Evolutionary conservation across 2,797 vertebrate species (phyloP), one percentile per base, ranked within the genome.

Genomic region (Rhinophrynus dorsalis): DNA sequence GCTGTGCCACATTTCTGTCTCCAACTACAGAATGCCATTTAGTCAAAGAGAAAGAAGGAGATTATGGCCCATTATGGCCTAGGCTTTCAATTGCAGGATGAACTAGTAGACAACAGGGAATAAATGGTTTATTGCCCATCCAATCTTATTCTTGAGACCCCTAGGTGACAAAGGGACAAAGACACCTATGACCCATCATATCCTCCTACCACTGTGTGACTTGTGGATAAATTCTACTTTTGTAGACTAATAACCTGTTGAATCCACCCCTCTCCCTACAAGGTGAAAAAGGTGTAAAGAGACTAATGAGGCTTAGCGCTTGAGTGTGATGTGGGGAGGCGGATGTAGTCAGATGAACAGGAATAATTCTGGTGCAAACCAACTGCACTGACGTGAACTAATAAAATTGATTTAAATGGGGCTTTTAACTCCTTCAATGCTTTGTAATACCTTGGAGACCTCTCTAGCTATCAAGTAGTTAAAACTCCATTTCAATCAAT

Each of bases 31-130:
- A 47, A 44, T 32, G 30, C 30, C 30, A 44, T 15, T 17, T 12
- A 3, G n/a, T n/a, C 47, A 69, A 62, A 63, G 35, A 55, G 56
- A 32, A 42, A 61, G 20, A 70, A 55, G 33, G 20, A 37, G 18
- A 24, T 63, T 57, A 56, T 48, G 40, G 51, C 10, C 68, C 10
- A 35, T 23, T 56, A 35, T 18, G 18, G n/a, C 3, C 18, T 20
- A 2, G 30, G 21, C 59, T 55, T 62, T 56, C 48, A 63, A 71
- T 64, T 64, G 40, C 59, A 71, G 68, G 68, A 64, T 63, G 68
- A 35, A 30, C 30, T 64, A 30, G 17, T 30, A 71, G 40, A 47
- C 30, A 20, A 29, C 27, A 69, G 50, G 59, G 60, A 70, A 70
- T 63, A 30, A 63, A 48, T 63, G 59, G 3, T 71, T 63, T 64